phyloP scores from a whole-genome alignment of 2,113 vertebrate species.

The Murina feae region DNA sequence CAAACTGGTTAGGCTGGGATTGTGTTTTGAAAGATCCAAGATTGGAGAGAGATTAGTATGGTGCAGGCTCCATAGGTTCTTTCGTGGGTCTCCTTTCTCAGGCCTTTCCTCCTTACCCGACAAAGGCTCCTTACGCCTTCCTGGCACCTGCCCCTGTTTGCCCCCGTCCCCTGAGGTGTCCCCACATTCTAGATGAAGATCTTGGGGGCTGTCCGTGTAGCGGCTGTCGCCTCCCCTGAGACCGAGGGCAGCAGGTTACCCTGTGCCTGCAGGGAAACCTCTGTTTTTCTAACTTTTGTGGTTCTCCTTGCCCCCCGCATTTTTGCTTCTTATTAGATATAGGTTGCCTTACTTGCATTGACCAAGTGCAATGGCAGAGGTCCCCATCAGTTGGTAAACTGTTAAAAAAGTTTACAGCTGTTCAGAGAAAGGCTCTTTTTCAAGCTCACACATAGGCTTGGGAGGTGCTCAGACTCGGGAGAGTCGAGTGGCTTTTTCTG shows the following conservation, averaged over 20 bases:
- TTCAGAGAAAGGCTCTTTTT: not conserved
- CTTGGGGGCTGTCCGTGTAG: accelerated
- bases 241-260: not conserved
- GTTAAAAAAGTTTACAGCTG: not conserved
- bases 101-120: not conserved
- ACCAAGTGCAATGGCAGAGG: not conserved
- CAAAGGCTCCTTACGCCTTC: not conserved
- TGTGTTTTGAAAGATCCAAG: not conserved
- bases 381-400: not conserved
- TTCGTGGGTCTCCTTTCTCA: not conserved
- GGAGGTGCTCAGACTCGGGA: not conserved
- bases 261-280: not conserved
- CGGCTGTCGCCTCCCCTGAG: too few relatives aligned
- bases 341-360: not conserved
- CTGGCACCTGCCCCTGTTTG: not conserved
- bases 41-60: not conserved
- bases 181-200: not conserved
- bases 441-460: not conserved
- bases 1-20: too few relatives aligned
- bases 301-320: not conserved
- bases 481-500: not conserved
- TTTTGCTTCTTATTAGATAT: not conserved
- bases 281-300: not conserved
- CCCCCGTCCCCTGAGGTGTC: not conserved
- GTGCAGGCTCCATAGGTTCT: not conserved